Conservation (phyloP, 2,113 vertebrate species). For the Morone saxatilis region DNA sequence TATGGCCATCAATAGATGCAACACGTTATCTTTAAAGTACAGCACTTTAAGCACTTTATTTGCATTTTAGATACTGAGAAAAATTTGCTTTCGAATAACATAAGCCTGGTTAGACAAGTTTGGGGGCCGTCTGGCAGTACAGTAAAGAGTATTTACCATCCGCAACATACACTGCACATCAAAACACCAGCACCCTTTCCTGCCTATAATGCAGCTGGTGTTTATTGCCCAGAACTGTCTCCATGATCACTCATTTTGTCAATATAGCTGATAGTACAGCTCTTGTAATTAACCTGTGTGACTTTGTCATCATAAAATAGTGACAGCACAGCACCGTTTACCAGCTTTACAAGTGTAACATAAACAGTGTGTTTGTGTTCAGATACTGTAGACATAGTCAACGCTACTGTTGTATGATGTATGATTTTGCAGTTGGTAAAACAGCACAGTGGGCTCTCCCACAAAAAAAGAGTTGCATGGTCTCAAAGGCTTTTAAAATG, state of each 20-base stretch:
- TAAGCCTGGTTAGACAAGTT: not conserved
- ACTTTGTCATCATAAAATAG: not conserved
- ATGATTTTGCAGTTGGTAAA: not conserved
- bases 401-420: not conserved
- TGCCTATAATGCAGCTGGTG: not conserved
- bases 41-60: not conserved
- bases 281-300: not conserved
- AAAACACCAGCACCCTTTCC: not conserved
- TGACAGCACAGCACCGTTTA: not conserved
- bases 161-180: not conserved
- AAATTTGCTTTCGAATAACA: not conserved
- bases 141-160: not conserved
- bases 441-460: not conserved
- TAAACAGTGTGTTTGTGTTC: not conserved
- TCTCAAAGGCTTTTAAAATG: constrained; percentile 6
- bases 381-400: not conserved
- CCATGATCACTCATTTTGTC: not conserved
- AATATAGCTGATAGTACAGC: not conserved
- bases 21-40: not conserved
- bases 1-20: not conserved
- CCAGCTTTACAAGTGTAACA: too few relatives aligned
- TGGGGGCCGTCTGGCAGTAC: not conserved
- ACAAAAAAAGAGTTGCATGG: not conserved
- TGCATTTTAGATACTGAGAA: not conserved
- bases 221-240: not conserved